phyloP scores from a whole-genome alignment of 2,797 vertebrate genomes.

The Corythornis leucogaster region DNA sequence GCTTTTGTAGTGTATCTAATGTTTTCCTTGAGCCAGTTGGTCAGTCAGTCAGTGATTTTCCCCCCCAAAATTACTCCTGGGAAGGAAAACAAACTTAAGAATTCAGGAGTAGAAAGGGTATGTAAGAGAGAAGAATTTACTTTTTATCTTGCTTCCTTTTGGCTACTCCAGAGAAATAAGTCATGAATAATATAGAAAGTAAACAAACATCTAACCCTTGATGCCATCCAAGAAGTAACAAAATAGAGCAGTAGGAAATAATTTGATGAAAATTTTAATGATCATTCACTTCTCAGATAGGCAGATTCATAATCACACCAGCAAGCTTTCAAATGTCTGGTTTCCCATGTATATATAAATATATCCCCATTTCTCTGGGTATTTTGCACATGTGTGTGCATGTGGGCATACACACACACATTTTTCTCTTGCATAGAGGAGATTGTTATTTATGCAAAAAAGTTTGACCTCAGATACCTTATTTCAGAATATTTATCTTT shows the following conservation, averaged over 20 bases:
- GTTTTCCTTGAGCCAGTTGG: slow-evolving; percentile 27
- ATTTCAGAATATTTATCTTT: neutral
- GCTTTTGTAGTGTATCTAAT: slow-evolving; percentile 21
- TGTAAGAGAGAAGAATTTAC: neutral
- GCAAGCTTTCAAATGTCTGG: neutral
- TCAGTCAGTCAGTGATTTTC: neutral
- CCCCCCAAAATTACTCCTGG: neutral
- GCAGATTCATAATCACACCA: neutral
- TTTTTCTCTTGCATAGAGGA: neutral
- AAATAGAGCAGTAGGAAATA: neutral
- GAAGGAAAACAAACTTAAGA: neutral
- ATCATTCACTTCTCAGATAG: neutral
- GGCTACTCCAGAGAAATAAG: neutral
- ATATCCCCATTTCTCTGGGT: neutral
- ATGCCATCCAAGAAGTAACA: neutral
- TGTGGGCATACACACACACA: rapidly evolving
- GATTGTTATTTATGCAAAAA: neutral
- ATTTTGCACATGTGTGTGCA: rapidly evolving
- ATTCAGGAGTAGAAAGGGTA: neutral
- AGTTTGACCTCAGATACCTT: neutral
- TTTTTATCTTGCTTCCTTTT: neutral
- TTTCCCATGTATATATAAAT: neutral
- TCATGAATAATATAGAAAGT: neutral
- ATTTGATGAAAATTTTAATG: neutral
- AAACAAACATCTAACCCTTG: neutral